Evolutionary conservation across 1,140 invertebrate genomes (phyloP), one percentile per base, ranked within the genome.

Genomic region (Zaprionus gabonicus): DNA sequence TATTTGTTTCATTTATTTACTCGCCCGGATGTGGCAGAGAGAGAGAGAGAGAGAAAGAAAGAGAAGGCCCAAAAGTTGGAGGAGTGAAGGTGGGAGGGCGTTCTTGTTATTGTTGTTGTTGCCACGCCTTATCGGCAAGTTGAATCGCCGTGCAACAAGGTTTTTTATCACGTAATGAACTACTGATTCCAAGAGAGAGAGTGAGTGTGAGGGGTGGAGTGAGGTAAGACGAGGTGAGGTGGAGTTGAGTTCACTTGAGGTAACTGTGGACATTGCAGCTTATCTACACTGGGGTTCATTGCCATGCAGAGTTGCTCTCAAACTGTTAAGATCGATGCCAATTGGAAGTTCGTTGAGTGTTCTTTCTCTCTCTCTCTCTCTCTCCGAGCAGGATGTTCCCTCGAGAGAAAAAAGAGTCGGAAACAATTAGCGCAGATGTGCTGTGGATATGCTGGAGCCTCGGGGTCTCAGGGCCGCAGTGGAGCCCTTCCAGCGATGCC

Each of bases 1-100:
- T 88, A 88, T 88, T 87, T 87, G 81, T 69, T 83, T 78, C 83
- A 80, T 77, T 83, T 87, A 83, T 88, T 87, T 87, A 78, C 84
- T 69, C 68, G 74, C 67, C 57, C 80, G 62, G 41, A 78, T 71
- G 83, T 80, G 71, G 3, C n/a, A 10, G n/a, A 44, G 41, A 3
- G 2, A 44, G 41, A 2, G n/a, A 64, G 76, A 31, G 31, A 34
- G 7, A 31, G 31, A 31, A 10, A 34, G 31, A 53, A 34, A 53
- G 63, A 67, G 46, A 36, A 12, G 56, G 56, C 20, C 46, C 46
- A 12, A 23, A 23, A 51, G 20, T 41, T 6, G 38, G 3, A 4
- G 38, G 38, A n/a, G 38, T 13, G 13, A 13, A 38, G 36, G 36
- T 36, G 34, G 34, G 41, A 4, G 12, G 28, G 28, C 7, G 28